Evolutionary conservation across 2,113 vertebrate species (phyloP).

Genomic region (Xiphorhynchus elegans): DNA sequence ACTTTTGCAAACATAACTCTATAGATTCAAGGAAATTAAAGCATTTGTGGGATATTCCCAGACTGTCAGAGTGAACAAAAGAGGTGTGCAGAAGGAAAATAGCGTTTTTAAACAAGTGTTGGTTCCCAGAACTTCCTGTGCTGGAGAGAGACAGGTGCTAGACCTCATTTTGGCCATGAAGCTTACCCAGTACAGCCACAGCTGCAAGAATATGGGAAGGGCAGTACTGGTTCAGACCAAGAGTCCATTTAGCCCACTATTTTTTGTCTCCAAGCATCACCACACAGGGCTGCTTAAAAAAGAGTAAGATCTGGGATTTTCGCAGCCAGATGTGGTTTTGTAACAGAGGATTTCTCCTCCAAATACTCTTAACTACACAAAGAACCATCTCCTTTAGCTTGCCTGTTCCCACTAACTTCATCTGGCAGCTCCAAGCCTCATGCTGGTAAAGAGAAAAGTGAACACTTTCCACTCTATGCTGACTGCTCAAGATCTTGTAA

Average conservation of each 20-base stretch:
- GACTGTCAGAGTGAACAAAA: background rate
- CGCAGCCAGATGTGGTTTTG: background rate
- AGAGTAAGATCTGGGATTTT: background rate
- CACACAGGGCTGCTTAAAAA: background rate
- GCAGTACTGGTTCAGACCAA: background rate
- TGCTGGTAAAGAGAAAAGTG: background rate
- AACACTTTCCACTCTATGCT: background rate
- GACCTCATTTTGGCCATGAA: background rate
- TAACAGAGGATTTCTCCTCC: background rate
- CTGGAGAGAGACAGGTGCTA: background rate
- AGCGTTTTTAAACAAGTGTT: background rate
- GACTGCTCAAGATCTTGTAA: background rate
- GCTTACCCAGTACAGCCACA: background rate
- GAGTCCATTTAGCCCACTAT: background rate
- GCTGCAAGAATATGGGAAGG: background rate
- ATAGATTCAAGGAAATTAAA: background rate
- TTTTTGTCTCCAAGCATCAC: background rate
- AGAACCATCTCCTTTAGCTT: background rate
- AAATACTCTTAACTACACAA: background rate
- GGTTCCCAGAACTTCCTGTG: background rate
- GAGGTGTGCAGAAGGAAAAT: background rate
- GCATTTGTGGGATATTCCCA: background rate
- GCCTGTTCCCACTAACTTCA: background rate
- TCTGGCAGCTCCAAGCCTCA: background rate
- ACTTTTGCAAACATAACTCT: background rate